A percentile compares a stretch with the other conserved stretches of the same genome.
phyloP scores from a whole-genome alignment of 2,797 vertebrate species.

The Gastrophryne carolinensis region DNA sequence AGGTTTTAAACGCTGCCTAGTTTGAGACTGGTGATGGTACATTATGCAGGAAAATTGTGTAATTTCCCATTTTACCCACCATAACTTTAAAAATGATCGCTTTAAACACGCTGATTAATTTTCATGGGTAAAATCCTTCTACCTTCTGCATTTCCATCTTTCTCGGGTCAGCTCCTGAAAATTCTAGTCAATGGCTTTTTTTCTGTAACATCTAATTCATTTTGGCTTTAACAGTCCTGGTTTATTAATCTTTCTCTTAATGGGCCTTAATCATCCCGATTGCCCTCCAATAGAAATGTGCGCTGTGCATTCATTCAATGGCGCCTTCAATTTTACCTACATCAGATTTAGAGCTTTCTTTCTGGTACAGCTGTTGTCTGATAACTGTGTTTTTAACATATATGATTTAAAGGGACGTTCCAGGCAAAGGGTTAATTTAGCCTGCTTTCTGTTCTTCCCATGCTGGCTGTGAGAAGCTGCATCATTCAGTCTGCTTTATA shows the following conservation, averaged over 20 bases:
- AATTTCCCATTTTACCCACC: constrained; percentile 51
- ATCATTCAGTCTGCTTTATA: too few relatives aligned
- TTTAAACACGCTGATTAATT: constrained; percentile 60
- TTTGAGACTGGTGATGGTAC: constrained; percentile 33
- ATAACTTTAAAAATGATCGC: constrained; percentile 62
- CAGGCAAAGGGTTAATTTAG: too few relatives aligned
- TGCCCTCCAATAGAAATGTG: constrained; percentile 47
- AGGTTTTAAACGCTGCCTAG: neutral
- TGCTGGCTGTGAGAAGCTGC: too few relatives aligned
- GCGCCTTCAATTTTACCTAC: too few relatives aligned
- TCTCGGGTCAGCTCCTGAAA: constrained; percentile 59
- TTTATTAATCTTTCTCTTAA: constrained; percentile 67
- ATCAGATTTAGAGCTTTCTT: too few relatives aligned
- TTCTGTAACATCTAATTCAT: constrained; percentile 62
- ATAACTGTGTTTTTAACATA: too few relatives aligned
- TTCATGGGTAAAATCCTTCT: constrained; percentile 56
- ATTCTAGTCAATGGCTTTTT: constrained; percentile 59
- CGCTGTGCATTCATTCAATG: constrained; percentile 49
- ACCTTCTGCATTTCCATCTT: constrained; percentile 60
- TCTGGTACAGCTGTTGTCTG: too few relatives aligned
- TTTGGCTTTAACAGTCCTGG: constrained; percentile 57
- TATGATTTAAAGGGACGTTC: too few relatives aligned
- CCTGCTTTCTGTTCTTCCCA: too few relatives aligned
- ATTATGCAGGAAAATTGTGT: constrained; percentile 56
- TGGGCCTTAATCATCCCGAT: constrained; percentile 59